These are phyloP conservation scores for Pseudopipra pipra DNA, from an alignment of 2,113 vertebrate genomes.

Conservation along the genomic window DNA sequence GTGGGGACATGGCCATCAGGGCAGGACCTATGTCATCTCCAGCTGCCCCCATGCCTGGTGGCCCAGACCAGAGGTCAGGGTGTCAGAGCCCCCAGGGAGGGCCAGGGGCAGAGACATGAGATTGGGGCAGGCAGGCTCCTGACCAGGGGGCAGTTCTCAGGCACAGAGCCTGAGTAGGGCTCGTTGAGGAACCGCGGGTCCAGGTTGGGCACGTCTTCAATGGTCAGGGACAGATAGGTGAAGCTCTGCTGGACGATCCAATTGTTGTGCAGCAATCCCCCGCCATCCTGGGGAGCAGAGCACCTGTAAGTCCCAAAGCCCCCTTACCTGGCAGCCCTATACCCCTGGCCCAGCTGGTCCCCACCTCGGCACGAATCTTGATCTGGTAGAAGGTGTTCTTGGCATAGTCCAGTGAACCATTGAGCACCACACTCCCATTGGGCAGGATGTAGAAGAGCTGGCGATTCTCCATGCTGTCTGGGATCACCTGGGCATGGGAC, in stretches of 20 bases:
- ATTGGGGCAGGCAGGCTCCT: neutral
- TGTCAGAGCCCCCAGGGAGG: neutral
- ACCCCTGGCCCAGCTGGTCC: fast-evolving
- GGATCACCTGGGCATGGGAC: conserved; percentile 30
- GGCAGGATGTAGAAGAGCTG: conserved; percentile 40
- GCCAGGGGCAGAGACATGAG: neutral
- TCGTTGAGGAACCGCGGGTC: conserved; percentile 26
- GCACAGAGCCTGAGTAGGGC: neutral
- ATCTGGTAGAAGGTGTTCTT: conserved; percentile 53
- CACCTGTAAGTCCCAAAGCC: neutral
- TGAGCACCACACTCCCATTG: conserved; percentile 31
- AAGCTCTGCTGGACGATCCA: neutral
- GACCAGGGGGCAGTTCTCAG: conserved; percentile 8
- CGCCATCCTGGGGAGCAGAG: neutral
- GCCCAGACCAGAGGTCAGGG: neutral
- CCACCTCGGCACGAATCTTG: conserved; percentile 26
- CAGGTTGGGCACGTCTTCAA: neutral
- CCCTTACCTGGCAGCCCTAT: neutral
- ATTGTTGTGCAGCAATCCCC: neutral
- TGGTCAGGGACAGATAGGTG: neutral
- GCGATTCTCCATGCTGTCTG: neutral
- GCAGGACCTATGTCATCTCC: neutral
- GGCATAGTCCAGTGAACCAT: conserved; percentile 42
- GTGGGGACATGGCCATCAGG: neutral
- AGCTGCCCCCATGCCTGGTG: neutral